Evolutionary conservation across 2,113 vertebrate genomes (phyloP).

Genomic region (Nycticryphes semicollaris): DNA sequence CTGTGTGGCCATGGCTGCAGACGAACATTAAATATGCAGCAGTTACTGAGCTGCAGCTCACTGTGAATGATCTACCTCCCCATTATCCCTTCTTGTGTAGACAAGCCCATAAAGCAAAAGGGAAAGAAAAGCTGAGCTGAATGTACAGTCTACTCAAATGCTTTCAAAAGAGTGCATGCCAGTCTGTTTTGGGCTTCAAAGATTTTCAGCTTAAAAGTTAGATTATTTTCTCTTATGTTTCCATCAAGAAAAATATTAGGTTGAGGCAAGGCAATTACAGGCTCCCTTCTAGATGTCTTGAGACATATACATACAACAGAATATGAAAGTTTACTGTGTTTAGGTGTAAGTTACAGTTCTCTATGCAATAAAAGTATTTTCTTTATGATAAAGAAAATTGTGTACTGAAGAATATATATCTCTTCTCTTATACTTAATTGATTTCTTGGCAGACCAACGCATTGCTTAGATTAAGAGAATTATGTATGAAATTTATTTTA

Average conservation of each 20-base stretch:
- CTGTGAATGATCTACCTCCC: conserved; percentile 15
- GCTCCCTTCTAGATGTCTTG: background rate
- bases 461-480: background rate
- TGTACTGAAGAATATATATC: background rate
- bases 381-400: background rate
- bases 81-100: conserved; percentile 12
- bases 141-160: background rate
- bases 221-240: background rate
- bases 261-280: background rate
- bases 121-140: background rate
- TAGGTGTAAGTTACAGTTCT: background rate
- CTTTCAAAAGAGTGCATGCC: background rate
- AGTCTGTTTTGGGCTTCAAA: background rate
- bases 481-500: background rate
- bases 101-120: background rate
- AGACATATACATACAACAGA: background rate
- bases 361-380: background rate
- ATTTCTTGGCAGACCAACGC: background rate
- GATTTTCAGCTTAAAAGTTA: background rate
- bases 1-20: background rate
- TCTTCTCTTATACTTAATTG: background rate
- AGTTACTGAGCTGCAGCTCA: conserved; percentile 10
- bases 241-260: background rate
- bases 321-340: background rate
- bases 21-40: conserved; percentile 32